Percentiles rank a stretch among this genome's conserved stretches.
Conservation (phyloP, 2,113 vertebrate genomes). For the Oostethus manadensis region DNA sequence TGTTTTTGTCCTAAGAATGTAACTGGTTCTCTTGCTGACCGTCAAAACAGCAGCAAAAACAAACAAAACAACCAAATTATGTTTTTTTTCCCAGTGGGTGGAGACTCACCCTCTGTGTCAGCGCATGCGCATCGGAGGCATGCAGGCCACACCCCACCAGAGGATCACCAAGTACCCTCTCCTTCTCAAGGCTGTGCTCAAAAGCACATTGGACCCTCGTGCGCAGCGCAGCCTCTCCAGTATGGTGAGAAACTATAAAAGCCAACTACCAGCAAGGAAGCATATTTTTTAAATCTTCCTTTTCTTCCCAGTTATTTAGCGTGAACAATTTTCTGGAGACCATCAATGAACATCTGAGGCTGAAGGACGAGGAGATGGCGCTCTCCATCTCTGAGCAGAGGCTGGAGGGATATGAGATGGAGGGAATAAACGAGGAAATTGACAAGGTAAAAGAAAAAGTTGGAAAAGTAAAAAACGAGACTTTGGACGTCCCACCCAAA, state of each 20-base stretch:
- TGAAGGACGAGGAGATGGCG: constrained; percentile 59
- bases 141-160: constrained; percentile 76
- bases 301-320: constrained; percentile 54
- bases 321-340: constrained; percentile 64
- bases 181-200: constrained; percentile 69
- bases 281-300: background rate
- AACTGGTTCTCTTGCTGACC: background rate
- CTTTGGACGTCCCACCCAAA: no score
- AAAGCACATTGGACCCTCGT: constrained; percentile 53
- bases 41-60: background rate
- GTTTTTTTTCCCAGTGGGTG: constrained; percentile 63
- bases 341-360: constrained; percentile 67
- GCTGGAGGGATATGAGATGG: constrained; percentile 69
- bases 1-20: background rate
- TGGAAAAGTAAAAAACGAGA: no score
- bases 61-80: background rate
- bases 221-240: constrained; percentile 47
- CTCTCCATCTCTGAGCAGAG: constrained; percentile 62
- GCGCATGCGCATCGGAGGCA: constrained; percentile 74
- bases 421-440: constrained; percentile 71
- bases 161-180: constrained; percentile 78
- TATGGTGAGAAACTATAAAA: constrained; percentile 61
- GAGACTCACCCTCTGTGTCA: constrained; percentile 66
- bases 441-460: constrained; percentile 59
- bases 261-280: background rate